Evolutionary conservation across 2,797 vertebrate genomes (phyloP), one percentile per base, ranked within the genome.

Genomic region (Periophthalmus magnuspinnatus): DNA sequence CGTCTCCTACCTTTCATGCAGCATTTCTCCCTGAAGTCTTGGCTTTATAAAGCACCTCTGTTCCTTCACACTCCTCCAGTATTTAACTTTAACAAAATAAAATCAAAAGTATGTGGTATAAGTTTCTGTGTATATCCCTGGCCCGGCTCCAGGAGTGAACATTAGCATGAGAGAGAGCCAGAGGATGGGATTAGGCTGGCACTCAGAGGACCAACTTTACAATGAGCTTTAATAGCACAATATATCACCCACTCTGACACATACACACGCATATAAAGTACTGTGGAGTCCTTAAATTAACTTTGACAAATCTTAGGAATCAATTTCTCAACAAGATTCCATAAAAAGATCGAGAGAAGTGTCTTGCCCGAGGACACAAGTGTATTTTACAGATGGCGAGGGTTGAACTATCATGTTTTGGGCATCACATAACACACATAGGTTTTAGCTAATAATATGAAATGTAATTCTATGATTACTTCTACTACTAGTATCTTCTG

Each of bases 101-200:
- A 72, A 41, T 54, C 13, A 68, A 74, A 68, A 41, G 52, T 68
- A 48, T n/a, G 57, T 45, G 4, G 21, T 55, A 54, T 24, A 59
- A 58, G 33, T 68, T 41, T 52, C n/a, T 38, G 54, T 2, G 41
- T 14, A 54, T 16, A 67, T n/a, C 45, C 8, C 14, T 75, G 67
- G 65, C 62, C 65, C 28, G 21, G 38, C 36, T 58, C 76, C 64
- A 78, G 67, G 32, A 32, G 62, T 62, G 76, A 78, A 76, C 52
- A 85, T 81, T 68, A 69, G 68, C 56, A 56, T 9, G 24, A n/a
- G 38, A 59, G 47, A 14, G 45, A 60, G 58, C 47, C 72, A 81
- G 79, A 81, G 71, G 28, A 65, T 22, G 32, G 67, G 76, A 88
- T 86, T 79, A 80, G 28, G 68, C 19, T 67, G 68, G 62, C 68